A percentile compares a stretch with the other conserved stretches of the same genome.
Evolutionary conservation across 2,113 vertebrate genomes (phyloP).

Genomic region (Ceyx margarethae): DNA sequence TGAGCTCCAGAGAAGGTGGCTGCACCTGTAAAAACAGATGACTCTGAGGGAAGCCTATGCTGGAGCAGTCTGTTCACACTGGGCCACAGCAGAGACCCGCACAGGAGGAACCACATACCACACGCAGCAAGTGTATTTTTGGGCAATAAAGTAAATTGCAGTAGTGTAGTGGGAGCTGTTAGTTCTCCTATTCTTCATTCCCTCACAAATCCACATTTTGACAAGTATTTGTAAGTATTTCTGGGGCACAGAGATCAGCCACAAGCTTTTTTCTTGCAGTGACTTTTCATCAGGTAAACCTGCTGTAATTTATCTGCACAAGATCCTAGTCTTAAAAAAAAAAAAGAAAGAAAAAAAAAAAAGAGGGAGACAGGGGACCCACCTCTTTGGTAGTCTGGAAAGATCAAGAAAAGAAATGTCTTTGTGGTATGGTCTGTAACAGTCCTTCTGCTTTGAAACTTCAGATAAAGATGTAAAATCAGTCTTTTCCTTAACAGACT

Average conservation of each 20-base stretch:
- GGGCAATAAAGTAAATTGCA: not conserved
- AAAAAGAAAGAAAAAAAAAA: not conserved
- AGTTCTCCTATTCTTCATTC: not conserved
- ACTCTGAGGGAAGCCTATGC: no score
- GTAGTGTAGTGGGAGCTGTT: not conserved
- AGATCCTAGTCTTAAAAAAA: not conserved
- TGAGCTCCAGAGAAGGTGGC: no score
- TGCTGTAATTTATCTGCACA: not conserved
- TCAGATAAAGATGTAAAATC: not conserved
- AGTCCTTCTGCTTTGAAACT: not conserved
- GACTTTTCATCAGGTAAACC: not conserved
- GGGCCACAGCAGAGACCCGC: no score
- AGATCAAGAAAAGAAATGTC: not conserved
- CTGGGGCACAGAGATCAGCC: not conserved
- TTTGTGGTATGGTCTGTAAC: not conserved
- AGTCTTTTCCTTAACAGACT: not conserved
- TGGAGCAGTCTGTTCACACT: no score
- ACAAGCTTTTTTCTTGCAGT: not conserved
- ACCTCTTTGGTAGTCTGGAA: not conserved
- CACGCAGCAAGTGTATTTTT: not conserved
- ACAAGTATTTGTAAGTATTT: not conserved
- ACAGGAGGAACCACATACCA: not conserved
- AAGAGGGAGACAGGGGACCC: fast-evolving
- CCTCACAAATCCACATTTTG: not conserved
- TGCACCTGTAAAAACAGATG: no score